These are phyloP conservation scores for Cordilura impudica DNA, from an alignment of 2,888 invertebrate species.

Conservation along the genomic window DNA sequence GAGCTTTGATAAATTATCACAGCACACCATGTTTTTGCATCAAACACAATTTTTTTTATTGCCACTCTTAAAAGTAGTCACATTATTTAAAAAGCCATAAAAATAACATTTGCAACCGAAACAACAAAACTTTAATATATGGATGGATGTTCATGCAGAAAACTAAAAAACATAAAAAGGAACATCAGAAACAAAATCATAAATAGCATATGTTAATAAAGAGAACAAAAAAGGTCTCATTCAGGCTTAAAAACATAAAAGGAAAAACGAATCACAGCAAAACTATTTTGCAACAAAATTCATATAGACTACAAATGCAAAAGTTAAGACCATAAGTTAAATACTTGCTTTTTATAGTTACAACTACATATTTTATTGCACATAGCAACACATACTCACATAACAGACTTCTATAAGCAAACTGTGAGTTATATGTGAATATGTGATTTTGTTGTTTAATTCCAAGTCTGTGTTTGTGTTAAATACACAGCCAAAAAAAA, in stretches of 20 bases:
- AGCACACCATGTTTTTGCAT: neutral
- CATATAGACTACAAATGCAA: slow-evolving; percentile 9
- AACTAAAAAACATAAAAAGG: too few species aligned
- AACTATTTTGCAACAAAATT: slow-evolving; percentile 18
- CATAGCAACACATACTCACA: slow-evolving; percentile 4
- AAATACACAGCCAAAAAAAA: slow-evolving; percentile 6
- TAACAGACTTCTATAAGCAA: neutral
- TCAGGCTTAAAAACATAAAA: neutral
- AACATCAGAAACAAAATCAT: neutral
- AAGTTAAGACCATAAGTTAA: slow-evolving; percentile 41
- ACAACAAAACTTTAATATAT: neutral
- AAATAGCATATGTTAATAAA: slow-evolving; percentile 22
- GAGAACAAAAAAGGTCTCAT: slow-evolving; percentile 9
- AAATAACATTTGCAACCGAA: neutral
- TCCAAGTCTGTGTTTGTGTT: neutral
- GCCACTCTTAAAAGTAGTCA: neutral
- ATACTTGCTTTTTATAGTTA: slow-evolving; percentile 8
- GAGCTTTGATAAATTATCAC: neutral
- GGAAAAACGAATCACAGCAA: slow-evolving; percentile 25
- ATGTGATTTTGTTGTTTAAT: slow-evolving; percentile 16
- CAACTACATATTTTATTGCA: slow-evolving; percentile 32
- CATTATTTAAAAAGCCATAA: neutral
- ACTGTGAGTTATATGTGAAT: slow-evolving; percentile 8
- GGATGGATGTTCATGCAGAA: neutral
- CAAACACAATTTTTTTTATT: neutral